Conservation (phyloP, 2,888 invertebrate species). For the Gymnosoma rotundatum region DNA sequence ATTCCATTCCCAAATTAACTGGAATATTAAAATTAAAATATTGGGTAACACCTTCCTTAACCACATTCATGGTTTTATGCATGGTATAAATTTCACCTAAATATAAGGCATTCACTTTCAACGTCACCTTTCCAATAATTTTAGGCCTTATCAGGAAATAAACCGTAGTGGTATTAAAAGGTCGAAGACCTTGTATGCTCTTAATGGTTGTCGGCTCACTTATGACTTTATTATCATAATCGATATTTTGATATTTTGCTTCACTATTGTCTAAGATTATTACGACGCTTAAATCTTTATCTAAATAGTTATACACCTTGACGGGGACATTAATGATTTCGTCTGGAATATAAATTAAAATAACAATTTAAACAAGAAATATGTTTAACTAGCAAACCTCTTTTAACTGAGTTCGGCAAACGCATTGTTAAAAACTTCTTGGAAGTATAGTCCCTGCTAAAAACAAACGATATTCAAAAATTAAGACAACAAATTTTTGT, state of each 20-base stretch:
- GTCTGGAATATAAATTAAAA: constrained; percentile 77
- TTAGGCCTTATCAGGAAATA: constrained; percentile 91
- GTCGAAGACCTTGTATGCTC: constrained; percentile 86
- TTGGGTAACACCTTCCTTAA: constrained; percentile 89
- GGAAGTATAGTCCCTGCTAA: too few relatives aligned
- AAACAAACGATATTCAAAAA: too few relatives aligned
- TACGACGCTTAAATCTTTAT: constrained; percentile 88
- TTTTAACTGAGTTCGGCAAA: constrained; percentile 87
- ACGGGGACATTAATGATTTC: constrained; percentile 83
- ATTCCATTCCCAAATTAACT: constrained; percentile 85
- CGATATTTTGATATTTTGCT: constrained; percentile 91
- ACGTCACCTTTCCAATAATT: constrained; percentile 84
- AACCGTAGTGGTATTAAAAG: constrained; percentile 88
- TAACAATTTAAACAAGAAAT: too few relatives aligned
- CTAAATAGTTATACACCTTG: constrained; percentile 92
- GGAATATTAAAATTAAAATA: constrained; percentile 83
- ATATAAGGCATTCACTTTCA: constrained; percentile 85
- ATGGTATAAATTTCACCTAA: constrained; percentile 90
- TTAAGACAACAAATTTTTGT: too few relatives aligned
- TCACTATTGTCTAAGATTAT: constrained; percentile 91
- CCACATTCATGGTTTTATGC: constrained; percentile 87
- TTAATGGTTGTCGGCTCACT: constrained; percentile 91
- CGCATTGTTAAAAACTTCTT: too few relatives aligned
- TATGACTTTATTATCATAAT: constrained; percentile 92
- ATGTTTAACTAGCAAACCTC: constrained; percentile 81